Evolutionary conservation across 2,113 vertebrate genomes (phyloP).

Genomic region (Reinhardtius hippoglossoides): DNA sequence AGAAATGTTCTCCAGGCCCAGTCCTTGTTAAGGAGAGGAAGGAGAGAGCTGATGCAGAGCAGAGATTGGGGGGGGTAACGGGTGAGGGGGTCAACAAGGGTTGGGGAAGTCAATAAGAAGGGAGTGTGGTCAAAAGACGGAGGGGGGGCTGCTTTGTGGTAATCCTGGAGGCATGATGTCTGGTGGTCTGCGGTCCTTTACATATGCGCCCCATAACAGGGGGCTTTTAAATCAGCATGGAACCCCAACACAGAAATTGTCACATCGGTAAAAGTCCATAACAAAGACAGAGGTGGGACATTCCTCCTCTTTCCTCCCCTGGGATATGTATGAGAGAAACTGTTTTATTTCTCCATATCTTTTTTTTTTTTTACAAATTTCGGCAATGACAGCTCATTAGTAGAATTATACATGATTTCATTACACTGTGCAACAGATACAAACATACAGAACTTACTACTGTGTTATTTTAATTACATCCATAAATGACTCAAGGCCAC

Average conservation of each 20-base stretch:
- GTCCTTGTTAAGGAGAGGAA: constrained; percentile 3
- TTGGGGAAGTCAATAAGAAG: constrained; percentile 25
- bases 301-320: constrained; percentile 19
- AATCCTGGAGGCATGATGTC: constrained; percentile 48
- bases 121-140: constrained; percentile 12
- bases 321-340: background rate
- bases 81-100: background rate
- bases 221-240: constrained; percentile 60
- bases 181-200: constrained; percentile 58
- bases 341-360: background rate
- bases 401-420: constrained; percentile 54
- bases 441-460: constrained; percentile 45
- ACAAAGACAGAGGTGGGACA: constrained; percentile 42
- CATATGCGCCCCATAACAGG: constrained; percentile 45
- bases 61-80: background rate
- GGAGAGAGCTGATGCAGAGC: constrained; percentile 10
- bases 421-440: constrained; percentile 34
- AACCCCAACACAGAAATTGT: constrained; percentile 31
- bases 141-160: background rate
- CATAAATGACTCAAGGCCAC: constrained; percentile 20
- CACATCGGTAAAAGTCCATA: constrained; percentile 28
- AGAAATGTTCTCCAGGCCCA: background rate
- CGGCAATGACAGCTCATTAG: constrained; percentile 47
- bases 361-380: background rate
- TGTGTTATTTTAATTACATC: constrained; percentile 41